A percentile compares a stretch with the other conserved stretches of the same genome.
Evolutionary conservation across 1,140 invertebrate genomes (phyloP).

Genomic region (Drosophila azteca): DNA sequence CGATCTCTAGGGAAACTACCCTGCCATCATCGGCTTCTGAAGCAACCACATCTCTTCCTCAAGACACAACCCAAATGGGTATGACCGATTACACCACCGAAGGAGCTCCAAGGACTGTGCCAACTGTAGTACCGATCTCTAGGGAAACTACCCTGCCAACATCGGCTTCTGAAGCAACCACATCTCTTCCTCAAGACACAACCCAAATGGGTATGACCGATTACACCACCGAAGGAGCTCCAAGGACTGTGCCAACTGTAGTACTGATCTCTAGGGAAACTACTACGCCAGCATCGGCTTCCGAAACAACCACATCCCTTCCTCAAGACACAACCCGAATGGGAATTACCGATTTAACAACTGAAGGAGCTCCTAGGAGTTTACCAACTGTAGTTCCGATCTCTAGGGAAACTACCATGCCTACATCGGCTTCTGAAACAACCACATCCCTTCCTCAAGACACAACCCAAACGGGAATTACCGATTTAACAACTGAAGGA

Average conservation of each 20-base stretch:
- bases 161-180: background rate
- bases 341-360: background rate
- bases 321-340: background rate
- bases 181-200: background rate
- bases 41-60: too few relatives aligned
- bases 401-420: background rate
- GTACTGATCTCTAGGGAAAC: too few relatives aligned
- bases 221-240: background rate
- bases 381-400: too few relatives aligned
- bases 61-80: too few relatives aligned
- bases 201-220: background rate
- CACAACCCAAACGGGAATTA: too few relatives aligned
- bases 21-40: too few relatives aligned
- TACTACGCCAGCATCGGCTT: background rate
- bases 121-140: too few relatives aligned
- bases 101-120: too few relatives aligned
- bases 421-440: background rate
- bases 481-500: background rate
- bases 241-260: background rate
- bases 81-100: too few relatives aligned
- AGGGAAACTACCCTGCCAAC: too few relatives aligned
- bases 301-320: background rate
- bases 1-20: too few relatives aligned
- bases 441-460: conserved; percentile 21
- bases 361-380: too few relatives aligned